phyloP scores from a whole-genome alignment of 1,140 invertebrate genomes.

The Brachionus rotundiformis region DNA sequence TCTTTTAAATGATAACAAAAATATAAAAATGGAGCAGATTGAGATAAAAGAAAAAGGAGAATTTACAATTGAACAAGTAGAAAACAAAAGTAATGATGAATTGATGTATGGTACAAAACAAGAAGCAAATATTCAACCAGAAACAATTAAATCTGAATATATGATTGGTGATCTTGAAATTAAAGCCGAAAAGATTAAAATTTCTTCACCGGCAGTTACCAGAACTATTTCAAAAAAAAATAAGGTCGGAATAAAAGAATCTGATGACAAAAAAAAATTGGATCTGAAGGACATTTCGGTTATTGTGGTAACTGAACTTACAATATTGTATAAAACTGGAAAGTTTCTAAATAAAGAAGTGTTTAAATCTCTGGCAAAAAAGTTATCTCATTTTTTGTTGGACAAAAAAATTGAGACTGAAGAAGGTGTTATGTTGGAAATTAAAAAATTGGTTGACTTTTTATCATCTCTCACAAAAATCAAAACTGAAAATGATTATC shows the following conservation, averaged over 20 bases:
- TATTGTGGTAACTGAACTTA: constrained; percentile 18
- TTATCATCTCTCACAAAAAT: background rate
- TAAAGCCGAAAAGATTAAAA: constrained; percentile 27
- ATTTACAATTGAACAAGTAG: background rate
- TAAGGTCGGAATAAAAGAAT: background rate
- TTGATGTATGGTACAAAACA: background rate
- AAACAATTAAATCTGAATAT: background rate
- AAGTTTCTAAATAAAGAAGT: constrained; percentile 40
- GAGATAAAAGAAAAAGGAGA: background rate
- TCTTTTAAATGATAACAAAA: constrained; percentile 25
- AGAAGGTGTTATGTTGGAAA: constrained; percentile 14
- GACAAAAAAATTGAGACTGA: background rate
- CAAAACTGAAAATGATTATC: constrained; percentile 27
- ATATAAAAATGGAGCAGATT: background rate
- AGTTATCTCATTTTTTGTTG: constrained; percentile 19
- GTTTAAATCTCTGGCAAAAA: constrained; percentile 40
- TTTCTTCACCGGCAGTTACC: background rate
- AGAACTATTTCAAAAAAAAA: background rate
- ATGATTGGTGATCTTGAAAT: background rate
- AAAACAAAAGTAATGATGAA: background rate
- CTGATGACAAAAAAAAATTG: background rate
- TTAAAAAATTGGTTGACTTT: constrained; percentile 20
- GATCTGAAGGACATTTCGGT: constrained; percentile 36
- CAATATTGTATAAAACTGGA: constrained; percentile 44
- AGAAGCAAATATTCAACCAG: background rate